Conservation (phyloP, 2,797 vertebrate species). For the Scyliorhinus canicula region DNA sequence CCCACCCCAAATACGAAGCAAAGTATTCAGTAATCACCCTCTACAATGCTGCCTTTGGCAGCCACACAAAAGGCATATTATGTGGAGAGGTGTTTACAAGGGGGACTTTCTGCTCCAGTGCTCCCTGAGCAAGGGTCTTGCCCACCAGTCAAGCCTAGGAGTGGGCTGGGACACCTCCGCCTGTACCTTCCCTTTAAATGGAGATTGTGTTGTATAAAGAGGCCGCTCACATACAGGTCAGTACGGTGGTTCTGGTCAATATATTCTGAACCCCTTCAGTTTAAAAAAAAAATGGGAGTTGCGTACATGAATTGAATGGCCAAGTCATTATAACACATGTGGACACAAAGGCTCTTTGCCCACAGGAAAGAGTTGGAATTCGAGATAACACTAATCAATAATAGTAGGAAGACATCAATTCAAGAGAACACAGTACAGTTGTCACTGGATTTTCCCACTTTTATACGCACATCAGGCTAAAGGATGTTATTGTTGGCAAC, state of each 20-base stretch:
- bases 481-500: background rate
- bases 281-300: background rate
- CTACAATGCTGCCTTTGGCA: background rate
- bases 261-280: background rate
- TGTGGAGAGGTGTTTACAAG: background rate
- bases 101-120: background rate
- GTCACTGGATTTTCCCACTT: background rate
- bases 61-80: background rate
- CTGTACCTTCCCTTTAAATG: background rate
- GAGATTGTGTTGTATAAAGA: background rate
- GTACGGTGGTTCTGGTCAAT: background rate
- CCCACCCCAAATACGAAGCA: background rate
- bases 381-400: background rate
- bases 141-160: background rate
- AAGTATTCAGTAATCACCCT: background rate
- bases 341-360: background rate
- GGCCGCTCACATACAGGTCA: background rate
- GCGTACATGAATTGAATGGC: background rate
- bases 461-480: background rate
- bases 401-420: background rate
- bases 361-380: background rate
- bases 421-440: background rate
- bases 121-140: background rate
- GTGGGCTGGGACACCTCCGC: background rate
- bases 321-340: background rate